These are phyloP conservation scores for Rhinogobius similis DNA, from an alignment of 2,113 vertebrate species.

Conservation along the genomic window DNA sequence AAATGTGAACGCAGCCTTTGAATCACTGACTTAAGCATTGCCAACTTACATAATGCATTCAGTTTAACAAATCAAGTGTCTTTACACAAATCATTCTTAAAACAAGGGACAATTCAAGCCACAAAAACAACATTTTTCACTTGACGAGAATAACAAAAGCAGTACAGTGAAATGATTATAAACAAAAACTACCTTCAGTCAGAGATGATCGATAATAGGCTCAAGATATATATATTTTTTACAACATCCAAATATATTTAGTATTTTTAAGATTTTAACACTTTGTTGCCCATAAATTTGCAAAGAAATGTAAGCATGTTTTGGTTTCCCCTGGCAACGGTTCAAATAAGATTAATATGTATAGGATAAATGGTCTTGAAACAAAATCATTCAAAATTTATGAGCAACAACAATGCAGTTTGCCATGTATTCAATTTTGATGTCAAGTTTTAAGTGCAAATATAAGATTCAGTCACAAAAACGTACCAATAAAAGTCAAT, in stretches of 20 bases:
- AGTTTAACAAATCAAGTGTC: not conserved
- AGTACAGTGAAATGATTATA: constrained; percentile 34
- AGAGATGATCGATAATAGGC: constrained; percentile 1
- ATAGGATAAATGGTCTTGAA: not conserved
- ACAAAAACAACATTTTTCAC: not conserved
- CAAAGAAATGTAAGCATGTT: not conserved
- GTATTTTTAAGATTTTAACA: not conserved
- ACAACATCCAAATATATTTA: not conserved
- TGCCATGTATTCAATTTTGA: not conserved
- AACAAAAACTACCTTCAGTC: constrained; percentile 18
- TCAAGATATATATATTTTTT: not conserved
- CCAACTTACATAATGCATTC: not conserved
- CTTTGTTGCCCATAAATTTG: not conserved
- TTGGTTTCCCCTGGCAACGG: not conserved
- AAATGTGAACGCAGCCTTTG: no score
- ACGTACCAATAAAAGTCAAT: not conserved
- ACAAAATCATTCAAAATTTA: no score
- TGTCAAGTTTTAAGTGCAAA: not conserved
- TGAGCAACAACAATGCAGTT: not conserved
- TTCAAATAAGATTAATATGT: not conserved
- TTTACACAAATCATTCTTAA: not conserved
- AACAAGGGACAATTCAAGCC: constrained; percentile 5
- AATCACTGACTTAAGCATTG: not conserved
- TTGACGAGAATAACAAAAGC: not conserved
- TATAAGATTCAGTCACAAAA: not conserved